Base-by-base conservation (phyloP, 1,140 invertebrate genomes). In the Drosophila ercepeae region DNA sequence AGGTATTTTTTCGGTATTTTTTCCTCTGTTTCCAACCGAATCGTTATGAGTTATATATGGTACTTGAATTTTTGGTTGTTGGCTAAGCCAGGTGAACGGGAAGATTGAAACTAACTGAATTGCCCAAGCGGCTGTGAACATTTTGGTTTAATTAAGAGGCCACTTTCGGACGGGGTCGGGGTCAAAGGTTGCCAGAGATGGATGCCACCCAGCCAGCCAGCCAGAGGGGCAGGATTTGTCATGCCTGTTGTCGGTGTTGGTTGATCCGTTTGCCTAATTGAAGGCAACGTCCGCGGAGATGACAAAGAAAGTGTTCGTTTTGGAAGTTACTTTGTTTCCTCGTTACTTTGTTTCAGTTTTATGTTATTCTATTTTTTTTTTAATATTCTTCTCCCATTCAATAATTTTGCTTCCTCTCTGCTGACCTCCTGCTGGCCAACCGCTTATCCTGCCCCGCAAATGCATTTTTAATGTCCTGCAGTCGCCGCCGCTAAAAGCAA, bases 401-500 rank as follows among this genome's bases (percentile, higher is more conserved):
- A 32, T 32, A 32, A 9, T 32, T 4, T 11, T 2, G 2, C 11
- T 0, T 3, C 29, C 27, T 29, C 13, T 14, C 13, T 36, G 52
- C 72, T 64, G 29, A 61, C 55, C 27, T 14, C 6, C 2, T n/a
- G 34, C 58, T 72, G 69, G 36, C 4, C 36, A 13, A n/a, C 34
- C 54, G 46, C 65, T 39, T 27, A 57, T 55, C 45, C 51, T 34
- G 21, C 50, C 58, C 36, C 46, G 58, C 48, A 55, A 68, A 73
- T 73, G 70, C 69, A 73, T 73, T 74, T 74, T 74, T 74, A 74
- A 74, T 70, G 67, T 45, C 36, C 52, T 25, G 27, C 29, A 65
- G 52, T 7, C 55, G n/a, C n/a, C n/a, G n/a, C n/a, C 36, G 70
- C 70, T 74, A 74, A 74, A 57, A 74, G 71, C 70, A 74, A 74